Conservation (phyloP, 1,140 invertebrate genomes). For the Caerostris extrusa region DNA sequence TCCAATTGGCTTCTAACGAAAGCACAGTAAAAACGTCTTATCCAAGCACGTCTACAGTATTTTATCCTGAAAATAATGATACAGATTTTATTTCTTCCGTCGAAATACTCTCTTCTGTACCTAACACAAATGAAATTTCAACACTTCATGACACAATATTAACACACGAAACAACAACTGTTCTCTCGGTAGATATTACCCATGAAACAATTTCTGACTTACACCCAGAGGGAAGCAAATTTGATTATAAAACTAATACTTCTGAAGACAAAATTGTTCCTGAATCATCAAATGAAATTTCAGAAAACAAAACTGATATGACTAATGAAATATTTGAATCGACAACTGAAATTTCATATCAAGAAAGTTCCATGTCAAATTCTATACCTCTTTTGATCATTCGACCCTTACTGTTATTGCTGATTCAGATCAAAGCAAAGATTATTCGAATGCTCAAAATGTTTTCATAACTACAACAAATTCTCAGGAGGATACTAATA, state of each 20-base stretch:
- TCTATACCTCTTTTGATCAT: not conserved
- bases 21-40: too few species aligned
- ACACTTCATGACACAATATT: not conserved
- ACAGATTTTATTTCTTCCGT: not conserved
- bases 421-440: not conserved
- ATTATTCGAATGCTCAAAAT: not conserved
- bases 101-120: not conserved
- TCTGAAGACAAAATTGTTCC: not conserved
- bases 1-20: too few species aligned
- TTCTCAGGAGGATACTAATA: not conserved
- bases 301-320: not conserved
- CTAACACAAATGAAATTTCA: not conserved
- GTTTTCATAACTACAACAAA: not conserved
- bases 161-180: not conserved
- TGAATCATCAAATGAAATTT: not conserved
- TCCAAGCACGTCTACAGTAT: not conserved
- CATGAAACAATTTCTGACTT: not conserved
- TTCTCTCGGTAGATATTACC: not conserved
- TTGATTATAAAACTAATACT: not conserved
- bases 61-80: not conserved
- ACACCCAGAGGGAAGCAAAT: not conserved
- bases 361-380: not conserved
- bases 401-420: not conserved
- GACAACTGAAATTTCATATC: not conserved
- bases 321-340: not conserved